These are phyloP conservation scores for Eupithecia insigniata DNA, from an alignment of 2,888 invertebrate species.

Conservation along the genomic window DNA sequence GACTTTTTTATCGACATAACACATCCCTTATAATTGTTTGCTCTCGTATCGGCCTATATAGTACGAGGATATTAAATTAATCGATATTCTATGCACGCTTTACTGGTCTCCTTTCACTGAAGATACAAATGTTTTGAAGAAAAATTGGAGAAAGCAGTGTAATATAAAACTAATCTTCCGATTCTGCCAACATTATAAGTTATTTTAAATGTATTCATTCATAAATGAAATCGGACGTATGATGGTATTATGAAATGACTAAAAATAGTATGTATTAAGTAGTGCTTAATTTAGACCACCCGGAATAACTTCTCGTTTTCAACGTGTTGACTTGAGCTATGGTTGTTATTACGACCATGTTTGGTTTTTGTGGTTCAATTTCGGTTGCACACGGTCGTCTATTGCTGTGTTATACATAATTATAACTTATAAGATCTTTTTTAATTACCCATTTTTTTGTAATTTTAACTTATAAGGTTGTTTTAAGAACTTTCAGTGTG, in stretches of 20 bases:
- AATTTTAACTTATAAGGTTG: no score
- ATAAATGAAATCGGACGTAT: not conserved
- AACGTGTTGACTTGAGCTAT: not conserved
- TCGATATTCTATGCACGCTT: slow-evolving; percentile 67
- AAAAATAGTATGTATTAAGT: not conserved
- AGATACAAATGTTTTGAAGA: slow-evolving; percentile 48
- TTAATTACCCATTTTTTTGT: no score
- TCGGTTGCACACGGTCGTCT: not conserved
- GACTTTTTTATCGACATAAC: slow-evolving; percentile 39
- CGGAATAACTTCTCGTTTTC: not conserved
- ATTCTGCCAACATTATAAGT: not conserved
- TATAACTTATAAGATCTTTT: not conserved
- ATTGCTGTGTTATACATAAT: not conserved
- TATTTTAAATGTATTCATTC: not conserved
- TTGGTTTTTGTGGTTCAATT: not conserved
- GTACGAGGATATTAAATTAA: slow-evolving; percentile 68
- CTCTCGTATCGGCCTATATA: slow-evolving; percentile 43
- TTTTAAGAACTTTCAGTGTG: no score
- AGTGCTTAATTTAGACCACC: not conserved
- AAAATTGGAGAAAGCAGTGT: slow-evolving; percentile 41
- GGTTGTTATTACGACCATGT: not conserved
- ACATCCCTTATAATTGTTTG: slow-evolving; percentile 49
- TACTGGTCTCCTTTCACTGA: slow-evolving; percentile 70
- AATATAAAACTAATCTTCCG: not conserved
- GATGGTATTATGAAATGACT: not conserved